Base-by-base conservation (phyloP, 2,113 vertebrate species). In the Willisornis vidua region DNA sequence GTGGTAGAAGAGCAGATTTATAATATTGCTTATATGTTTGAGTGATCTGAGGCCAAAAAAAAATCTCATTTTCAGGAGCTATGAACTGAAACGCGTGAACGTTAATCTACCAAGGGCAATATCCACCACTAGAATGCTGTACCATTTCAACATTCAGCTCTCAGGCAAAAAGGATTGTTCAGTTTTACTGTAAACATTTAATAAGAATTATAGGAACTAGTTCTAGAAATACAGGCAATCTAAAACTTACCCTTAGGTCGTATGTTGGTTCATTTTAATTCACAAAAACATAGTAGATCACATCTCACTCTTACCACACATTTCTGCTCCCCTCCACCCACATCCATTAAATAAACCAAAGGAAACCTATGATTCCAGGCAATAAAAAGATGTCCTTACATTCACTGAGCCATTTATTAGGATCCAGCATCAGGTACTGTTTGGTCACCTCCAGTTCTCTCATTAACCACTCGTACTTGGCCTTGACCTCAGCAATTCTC, bases 371-470 rank as follows among this genome's bases (percentile, higher is more conserved):
- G 10, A 81, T 7, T 12, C 29, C 51, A 73, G 55, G 66, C 22
- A 84, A 68, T 31, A 85, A 74, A 83, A 72, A 0, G 0, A 19
- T 0, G 17, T 58, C 15, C 99, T 99, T 98, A 99, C 99, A 99
- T 97, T 99, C 99, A 14, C 98, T 97, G 90, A 99, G 99, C 99
- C 99, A 99, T 72, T 99, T 99, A 95, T 99, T 99, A 43, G 99
- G 99, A 88, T 99, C 99, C 96, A 99, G 97, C 99, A 99, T 99
- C 95, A 99, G 97, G 88, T 99, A 97, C 95, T 99, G 99, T 77
- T 99, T 99, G 94, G 99, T 99, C 76, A 98, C 98, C 87, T 99
- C 99, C 98, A 99, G 98, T 97, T 99, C 99, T 93, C 99, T 99
- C 98, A 99, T 99, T 97, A 99, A 98, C 98, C 99, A 98, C 93